Evolutionary conservation across 2,888 invertebrate species (phyloP).

Genomic region (Agrotis exclamationis): DNA sequence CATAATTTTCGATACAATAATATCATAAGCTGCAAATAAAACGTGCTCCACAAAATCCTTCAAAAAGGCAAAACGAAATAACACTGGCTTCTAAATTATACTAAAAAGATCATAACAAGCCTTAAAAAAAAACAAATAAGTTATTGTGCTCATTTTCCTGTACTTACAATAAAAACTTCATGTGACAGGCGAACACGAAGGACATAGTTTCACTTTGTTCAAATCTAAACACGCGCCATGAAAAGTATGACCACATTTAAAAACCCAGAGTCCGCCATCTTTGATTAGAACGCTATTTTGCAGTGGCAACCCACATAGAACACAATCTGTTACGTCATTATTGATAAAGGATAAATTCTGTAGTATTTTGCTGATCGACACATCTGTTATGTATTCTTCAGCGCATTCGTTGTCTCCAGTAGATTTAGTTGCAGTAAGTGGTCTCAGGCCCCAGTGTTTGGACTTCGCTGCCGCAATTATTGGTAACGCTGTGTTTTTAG

Average conservation of each 20-base stretch:
- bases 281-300: conserved; percentile 91
- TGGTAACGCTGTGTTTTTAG: conserved; percentile 86
- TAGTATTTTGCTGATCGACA: conserved; percentile 73
- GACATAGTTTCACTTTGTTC: conserved; percentile 88
- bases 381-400: conserved; percentile 60
- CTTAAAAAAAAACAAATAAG: conserved; percentile 30
- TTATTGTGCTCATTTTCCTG: conserved; percentile 41
- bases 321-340: conserved; percentile 82
- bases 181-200: conserved; percentile 78
- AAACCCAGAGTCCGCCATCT: conserved; percentile 92
- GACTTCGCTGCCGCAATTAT: conserved; percentile 84
- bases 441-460: conserved; percentile 89
- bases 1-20: conserved; percentile 11
- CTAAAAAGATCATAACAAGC: conserved; percentile 40
- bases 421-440: conserved; percentile 62
- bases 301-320: conserved; percentile 91
- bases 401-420: conserved; percentile 32
- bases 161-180: conserved; percentile 41
- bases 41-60: conserved; percentile 18
- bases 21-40: conserved; percentile 21
- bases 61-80: conserved; percentile 21
- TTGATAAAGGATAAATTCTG: conserved; percentile 72
- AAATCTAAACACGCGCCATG: conserved; percentile 92
- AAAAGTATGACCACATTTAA: conserved; percentile 92
- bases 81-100: conserved; percentile 30